Percentiles rank a stretch among this genome's conserved stretches.
Conservation (phyloP, 2,797 vertebrate genomes). For the Moxostoma hubbsi region DNA sequence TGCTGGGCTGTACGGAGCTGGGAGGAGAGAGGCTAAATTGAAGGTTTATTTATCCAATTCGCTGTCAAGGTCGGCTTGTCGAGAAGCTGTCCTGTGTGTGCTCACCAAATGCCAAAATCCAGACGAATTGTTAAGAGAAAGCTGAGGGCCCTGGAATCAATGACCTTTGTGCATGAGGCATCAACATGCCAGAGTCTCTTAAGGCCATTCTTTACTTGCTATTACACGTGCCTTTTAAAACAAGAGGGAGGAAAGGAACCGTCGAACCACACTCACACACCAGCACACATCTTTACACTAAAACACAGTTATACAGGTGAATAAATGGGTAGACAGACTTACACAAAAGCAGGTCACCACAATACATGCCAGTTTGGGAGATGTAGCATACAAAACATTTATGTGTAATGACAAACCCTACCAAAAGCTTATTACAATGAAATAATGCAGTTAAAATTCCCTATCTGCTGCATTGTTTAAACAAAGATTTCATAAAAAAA, state of each 20-base stretch:
- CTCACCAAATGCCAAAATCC: slow-evolving; percentile 99
- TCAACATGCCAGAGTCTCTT: slow-evolving; percentile 91
- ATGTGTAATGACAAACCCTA: background rate
- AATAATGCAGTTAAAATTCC: background rate
- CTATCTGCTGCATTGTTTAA: slow-evolving; percentile 19
- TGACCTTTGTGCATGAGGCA: slow-evolving; percentile 96
- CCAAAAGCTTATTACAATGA: slow-evolving; percentile 20
- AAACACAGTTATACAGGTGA: slow-evolving; percentile 23
- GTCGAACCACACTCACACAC: slow-evolving; percentile 36
- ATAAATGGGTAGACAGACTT: slow-evolving; percentile 16
- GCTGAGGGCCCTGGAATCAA: slow-evolving; percentile 85
- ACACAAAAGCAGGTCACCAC: background rate
- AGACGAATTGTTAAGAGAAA: slow-evolving; percentile 92
- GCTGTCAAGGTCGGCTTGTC: slow-evolving; percentile 99
- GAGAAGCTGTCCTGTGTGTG: slow-evolving; percentile 94
- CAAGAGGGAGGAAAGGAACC: slow-evolving; percentile 72
- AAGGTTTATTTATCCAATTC: slow-evolving; percentile 99
- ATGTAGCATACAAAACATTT: slow-evolving; percentile 6
- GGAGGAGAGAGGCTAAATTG: slow-evolving; percentile 92
- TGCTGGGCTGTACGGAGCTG: slow-evolving; percentile 80
- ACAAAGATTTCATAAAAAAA: slow-evolving; percentile 34
- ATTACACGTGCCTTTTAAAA: slow-evolving; percentile 91
- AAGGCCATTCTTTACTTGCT: slow-evolving; percentile 88
- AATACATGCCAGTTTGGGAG: slow-evolving; percentile 4
- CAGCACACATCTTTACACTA: slow-evolving; percentile 36